phyloP scores from a whole-genome alignment of 2,797 vertebrate species.

The Arrhamphus sclerolepis region DNA sequence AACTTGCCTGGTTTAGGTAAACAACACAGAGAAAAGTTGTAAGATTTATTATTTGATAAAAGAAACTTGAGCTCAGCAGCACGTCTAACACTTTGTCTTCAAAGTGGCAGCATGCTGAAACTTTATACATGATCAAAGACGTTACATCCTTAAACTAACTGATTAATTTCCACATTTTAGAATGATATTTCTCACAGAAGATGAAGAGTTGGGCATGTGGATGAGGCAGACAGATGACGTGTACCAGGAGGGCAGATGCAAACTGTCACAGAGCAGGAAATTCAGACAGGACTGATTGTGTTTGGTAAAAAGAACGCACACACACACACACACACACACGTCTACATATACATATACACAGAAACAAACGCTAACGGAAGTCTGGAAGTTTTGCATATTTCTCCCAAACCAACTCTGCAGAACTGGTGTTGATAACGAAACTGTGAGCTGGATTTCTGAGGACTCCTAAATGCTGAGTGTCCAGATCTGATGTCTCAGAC shows the following conservation, averaged over 20 bases:
- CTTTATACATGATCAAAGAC: background rate
- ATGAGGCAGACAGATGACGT: constrained; percentile 67
- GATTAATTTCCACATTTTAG: constrained; percentile 27
- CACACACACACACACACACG: background rate
- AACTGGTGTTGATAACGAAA: constrained; percentile 75
- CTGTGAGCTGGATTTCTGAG: constrained; percentile 74
- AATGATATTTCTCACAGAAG: constrained; percentile 37
- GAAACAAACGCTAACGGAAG: constrained; percentile 42
- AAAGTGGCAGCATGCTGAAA: no score
- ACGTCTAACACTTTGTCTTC: no score
- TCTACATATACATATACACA: background rate
- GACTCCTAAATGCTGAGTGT: constrained; percentile 40
- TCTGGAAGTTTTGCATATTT: constrained; percentile 63
- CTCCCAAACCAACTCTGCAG: constrained; percentile 69
- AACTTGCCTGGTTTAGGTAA: no score
- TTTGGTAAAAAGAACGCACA: constrained; percentile 65
- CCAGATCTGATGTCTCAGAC: constrained; percentile 7
- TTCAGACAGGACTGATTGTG: constrained; percentile 72
- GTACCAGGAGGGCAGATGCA: constrained; percentile 72
- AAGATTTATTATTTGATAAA: no score
- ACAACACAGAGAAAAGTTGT: no score
- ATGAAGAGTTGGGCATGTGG: constrained; percentile 9
- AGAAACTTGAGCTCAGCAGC: no score
- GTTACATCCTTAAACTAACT: constrained; percentile 20
- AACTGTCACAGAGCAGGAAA: constrained; percentile 80